Evolutionary conservation across 2,113 vertebrate species (phyloP), one percentile per base, ranked within the genome.

Genomic region (Microcebus murinus): DNA sequence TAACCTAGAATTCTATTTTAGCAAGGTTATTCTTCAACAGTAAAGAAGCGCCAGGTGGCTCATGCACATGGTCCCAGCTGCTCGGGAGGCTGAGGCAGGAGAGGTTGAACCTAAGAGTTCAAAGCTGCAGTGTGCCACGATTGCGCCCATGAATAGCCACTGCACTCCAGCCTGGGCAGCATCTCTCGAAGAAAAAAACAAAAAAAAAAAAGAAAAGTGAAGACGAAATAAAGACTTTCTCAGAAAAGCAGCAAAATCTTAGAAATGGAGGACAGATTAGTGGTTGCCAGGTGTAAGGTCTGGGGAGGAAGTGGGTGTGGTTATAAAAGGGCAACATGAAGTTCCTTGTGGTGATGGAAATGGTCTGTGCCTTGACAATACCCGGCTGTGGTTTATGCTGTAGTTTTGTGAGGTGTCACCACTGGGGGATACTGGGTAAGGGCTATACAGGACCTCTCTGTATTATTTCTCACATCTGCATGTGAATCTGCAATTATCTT

Each of bases 1-100:
- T 36, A 65, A 59, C 29, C 21, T 91, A 89, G 67, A 63, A 89
- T 94, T 96, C 50, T 61, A 36, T 86, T 52, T 86, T 52, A 73
- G 8, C 39, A 81, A 88, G 36, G 29, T 81, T 86, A 77, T 65
- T 77, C 48, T 94, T 89, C 48, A 93, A 91, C 77, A 17, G 52
- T 55, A 20, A 85, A 55, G 48, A 23, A 87, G 45, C 34, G 63
- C 31, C 27, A 15, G 63, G 27, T 63, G 61, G 61, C 27, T 63
- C 61, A 12, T 25, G 27, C 59, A 9, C 61, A 29, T 29, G 4
- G 25, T 29, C 27, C 11, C 23, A 29, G 61, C 27, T 63, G 27
- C 27, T 63, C 4, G 4, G 61, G 25, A 63, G 61, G 61, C 61
- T 63, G 67, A 70, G 67, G 67, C 14, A 70, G 31, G 5, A 67